Conservation (phyloP, 2,888 invertebrate genomes). For the Cryptosula pallasiana region DNA sequence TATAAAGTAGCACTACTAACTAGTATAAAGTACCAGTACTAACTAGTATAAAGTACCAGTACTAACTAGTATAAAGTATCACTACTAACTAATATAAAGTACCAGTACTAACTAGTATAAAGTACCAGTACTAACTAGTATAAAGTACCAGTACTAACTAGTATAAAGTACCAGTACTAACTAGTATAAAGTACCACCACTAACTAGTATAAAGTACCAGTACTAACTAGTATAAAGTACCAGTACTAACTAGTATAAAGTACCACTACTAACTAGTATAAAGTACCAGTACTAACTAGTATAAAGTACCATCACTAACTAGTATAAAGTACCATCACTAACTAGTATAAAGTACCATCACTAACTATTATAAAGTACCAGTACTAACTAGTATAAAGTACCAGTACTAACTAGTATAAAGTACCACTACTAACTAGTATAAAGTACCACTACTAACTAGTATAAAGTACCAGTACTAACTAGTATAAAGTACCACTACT, state of each 20-base stretch:
- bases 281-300: background rate
- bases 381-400: background rate
- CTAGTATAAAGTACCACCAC: too few relatives aligned
- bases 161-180: background rate
- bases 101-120: constrained; percentile 37
- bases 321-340: background rate
- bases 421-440: background rate
- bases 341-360: too few relatives aligned
- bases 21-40: background rate
- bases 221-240: too few relatives aligned
- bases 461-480: background rate
- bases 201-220: too few relatives aligned
- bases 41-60: background rate
- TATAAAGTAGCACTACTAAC: background rate
- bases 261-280: background rate
- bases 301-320: background rate
- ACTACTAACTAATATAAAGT: constrained; percentile 27
- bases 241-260: background rate
- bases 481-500: too few relatives aligned
- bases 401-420: background rate
- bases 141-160: background rate
- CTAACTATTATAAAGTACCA: too few relatives aligned
- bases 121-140: background rate
- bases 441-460: background rate
- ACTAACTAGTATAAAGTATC: too few relatives aligned